These are phyloP conservation scores for Macaria liturata DNA, from an alignment of 2,888 invertebrate genomes.

Conservation along the genomic window DNA sequence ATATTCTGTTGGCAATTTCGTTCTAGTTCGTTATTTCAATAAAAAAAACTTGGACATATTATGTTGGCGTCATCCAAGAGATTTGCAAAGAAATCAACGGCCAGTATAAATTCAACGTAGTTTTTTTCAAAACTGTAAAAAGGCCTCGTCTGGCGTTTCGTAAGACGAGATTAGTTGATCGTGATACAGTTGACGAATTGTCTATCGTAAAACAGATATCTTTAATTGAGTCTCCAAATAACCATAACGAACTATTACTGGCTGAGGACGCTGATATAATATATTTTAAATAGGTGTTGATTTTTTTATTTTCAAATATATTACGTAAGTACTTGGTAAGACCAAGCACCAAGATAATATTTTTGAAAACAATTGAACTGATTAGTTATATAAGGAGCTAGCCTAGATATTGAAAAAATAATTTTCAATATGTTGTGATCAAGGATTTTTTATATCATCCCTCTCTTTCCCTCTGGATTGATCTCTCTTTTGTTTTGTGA, in stretches of 20 bases:
- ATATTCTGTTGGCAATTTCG: slow-evolving; percentile 2
- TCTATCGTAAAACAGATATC: slow-evolving; percentile 5
- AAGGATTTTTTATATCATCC: too few relatives aligned
- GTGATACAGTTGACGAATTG: slow-evolving; percentile 1
- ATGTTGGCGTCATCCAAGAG: slow-evolving; percentile 4
- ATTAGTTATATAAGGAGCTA: too few relatives aligned
- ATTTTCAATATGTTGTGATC: too few relatives aligned
- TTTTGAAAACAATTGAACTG: too few relatives aligned
- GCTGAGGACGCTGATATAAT: slow-evolving; percentile 4
- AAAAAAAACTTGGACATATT: slow-evolving; percentile 4
- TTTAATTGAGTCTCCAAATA: slow-evolving; percentile 3
- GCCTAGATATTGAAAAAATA: too few relatives aligned
- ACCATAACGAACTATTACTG: slow-evolving; percentile 2
- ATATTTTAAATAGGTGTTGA: neutral
- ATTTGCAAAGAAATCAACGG: slow-evolving; percentile 1
- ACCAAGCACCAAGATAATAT: too few relatives aligned
- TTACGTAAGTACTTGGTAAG: too few relatives aligned
- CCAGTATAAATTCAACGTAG: slow-evolving; percentile 3
- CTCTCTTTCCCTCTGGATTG: too few relatives aligned
- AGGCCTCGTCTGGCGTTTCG: neutral
- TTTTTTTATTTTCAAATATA: too few relatives aligned
- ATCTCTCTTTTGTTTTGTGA: too few relatives aligned
- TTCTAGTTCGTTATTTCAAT: slow-evolving; percentile 2
- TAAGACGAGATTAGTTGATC: slow-evolving; percentile 4
- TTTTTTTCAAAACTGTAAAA: slow-evolving; percentile 4